Evolutionary conservation across 2,888 invertebrate genomes (phyloP).

Genomic region (Odontomyia ornata): DNA sequence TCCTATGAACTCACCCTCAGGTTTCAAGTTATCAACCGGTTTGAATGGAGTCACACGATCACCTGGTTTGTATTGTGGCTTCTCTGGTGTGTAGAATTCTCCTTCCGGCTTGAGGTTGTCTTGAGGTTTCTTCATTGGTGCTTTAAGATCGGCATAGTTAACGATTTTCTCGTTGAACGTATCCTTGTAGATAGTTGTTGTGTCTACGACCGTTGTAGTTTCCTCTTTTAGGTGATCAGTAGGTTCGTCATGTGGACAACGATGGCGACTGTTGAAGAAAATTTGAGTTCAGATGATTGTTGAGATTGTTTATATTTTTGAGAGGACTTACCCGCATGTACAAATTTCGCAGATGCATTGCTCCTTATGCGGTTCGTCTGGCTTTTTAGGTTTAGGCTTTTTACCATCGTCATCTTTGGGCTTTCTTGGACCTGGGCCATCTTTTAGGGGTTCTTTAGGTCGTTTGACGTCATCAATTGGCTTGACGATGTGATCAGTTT

Average conservation of each 20-base stretch:
- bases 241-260: conserved; percentile 74
- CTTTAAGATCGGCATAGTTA: conserved; percentile 58
- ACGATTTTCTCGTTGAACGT: conserved; percentile 58
- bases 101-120: conserved; percentile 73
- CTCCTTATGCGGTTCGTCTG: conserved; percentile 69
- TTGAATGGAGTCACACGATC: conserved; percentile 66
- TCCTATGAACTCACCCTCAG: conserved; percentile 67
- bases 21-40: conserved; percentile 67
- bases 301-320: not conserved
- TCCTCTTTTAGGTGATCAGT: conserved; percentile 51
- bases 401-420: conserved; percentile 56
- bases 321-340: conserved; percentile 82
- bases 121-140: conserved; percentile 65
- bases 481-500: conserved; percentile 57
- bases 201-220: conserved; percentile 53
- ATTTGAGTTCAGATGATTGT: not conserved
- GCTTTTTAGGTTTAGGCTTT: conserved; percentile 53
- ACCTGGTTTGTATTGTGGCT: conserved; percentile 65
- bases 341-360: conserved; percentile 91
- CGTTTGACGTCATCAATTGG: conserved; percentile 66
- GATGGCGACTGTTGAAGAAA: conserved; percentile 75
- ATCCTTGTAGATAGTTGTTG: conserved; percentile 58
- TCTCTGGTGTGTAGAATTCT: conserved; percentile 64
- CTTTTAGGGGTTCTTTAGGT: conserved; percentile 27
- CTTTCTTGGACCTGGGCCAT: conserved; percentile 53